Evolutionary conservation across 2,888 invertebrate species (phyloP).

Genomic region (Drosophila pseudotalamancana): DNA sequence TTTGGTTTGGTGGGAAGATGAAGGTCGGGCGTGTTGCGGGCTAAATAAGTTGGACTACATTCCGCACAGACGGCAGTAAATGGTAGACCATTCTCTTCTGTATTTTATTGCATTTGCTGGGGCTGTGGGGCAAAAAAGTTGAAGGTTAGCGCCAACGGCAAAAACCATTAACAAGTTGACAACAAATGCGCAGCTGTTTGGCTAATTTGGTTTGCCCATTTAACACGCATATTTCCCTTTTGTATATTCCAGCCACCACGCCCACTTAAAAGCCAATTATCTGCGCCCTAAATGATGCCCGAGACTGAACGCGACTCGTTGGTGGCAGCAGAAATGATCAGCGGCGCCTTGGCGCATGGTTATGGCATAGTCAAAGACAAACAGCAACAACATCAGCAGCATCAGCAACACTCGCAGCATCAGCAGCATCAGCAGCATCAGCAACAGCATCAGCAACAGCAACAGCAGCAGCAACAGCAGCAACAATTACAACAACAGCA

Average conservation of each 20-base stretch:
- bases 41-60: slow-evolving; percentile 72
- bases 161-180: slow-evolving; percentile 48
- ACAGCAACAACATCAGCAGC: slow-evolving; percentile 47
- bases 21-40: slow-evolving; percentile 37
- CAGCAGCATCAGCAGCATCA: slow-evolving; percentile 40
- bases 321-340: slow-evolving; percentile 82
- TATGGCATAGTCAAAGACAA: slow-evolving; percentile 75
- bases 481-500: slow-evolving; percentile 19
- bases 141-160: slow-evolving; percentile 29
- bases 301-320: slow-evolving; percentile 83
- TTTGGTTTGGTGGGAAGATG: no score
- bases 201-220: slow-evolving; percentile 48
- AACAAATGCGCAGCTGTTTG: slow-evolving; percentile 60
- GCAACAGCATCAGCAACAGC: slow-evolving; percentile 53
- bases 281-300: slow-evolving; percentile 83
- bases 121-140: slow-evolving; percentile 20
- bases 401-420: slow-evolving; percentile 35
- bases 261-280: slow-evolving; percentile 46
- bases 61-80: slow-evolving; percentile 49
- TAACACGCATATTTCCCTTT: slow-evolving; percentile 27
- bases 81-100: slow-evolving; percentile 43
- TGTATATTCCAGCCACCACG: slow-evolving; percentile 50
- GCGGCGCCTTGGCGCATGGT: slow-evolving; percentile 79
- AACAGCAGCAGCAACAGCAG: slow-evolving; percentile 41
- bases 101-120: slow-evolving; percentile 68